Evolutionary conservation across 2,113 vertebrate genomes (phyloP).

Genomic region (Strix aluco): DNA sequence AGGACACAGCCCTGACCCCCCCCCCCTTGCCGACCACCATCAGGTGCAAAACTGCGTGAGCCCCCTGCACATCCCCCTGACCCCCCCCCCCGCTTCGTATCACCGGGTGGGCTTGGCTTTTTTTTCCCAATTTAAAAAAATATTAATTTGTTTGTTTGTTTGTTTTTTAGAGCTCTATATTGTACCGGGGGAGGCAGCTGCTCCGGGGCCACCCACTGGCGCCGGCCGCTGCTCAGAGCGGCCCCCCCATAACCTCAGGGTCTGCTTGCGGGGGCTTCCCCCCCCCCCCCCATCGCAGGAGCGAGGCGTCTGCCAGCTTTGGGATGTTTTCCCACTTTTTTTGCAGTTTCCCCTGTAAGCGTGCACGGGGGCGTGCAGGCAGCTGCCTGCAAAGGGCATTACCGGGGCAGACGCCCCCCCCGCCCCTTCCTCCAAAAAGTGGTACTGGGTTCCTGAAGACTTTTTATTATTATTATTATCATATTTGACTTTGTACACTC

Average conservation of each 20-base stretch:
- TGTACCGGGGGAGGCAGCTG: not conserved
- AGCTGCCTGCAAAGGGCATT: not conserved
- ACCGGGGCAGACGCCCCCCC: not conserved
- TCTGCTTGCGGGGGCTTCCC: not conserved
- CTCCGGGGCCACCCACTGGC: not conserved
- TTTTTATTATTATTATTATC: constrained; percentile 74
- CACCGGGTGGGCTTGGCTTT: no score
- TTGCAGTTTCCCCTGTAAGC: not conserved
- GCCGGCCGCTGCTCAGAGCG: not conserved
- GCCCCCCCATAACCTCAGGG: constrained; percentile 17
- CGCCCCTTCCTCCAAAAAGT: constrained; percentile 75
- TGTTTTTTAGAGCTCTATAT: not conserved
- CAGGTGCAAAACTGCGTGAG: no score
- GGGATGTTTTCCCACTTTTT: not conserved
- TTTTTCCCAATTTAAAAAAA: not conserved
- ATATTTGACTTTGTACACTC: constrained; percentile 85
- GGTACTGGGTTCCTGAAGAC: constrained; percentile 73
- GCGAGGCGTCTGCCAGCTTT: not conserved
- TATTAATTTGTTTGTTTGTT: not conserved
- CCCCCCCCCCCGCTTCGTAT: not conserved
- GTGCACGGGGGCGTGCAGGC: not conserved
- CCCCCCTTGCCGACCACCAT: no score
- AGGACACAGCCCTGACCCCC: not conserved
- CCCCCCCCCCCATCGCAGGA: no score
- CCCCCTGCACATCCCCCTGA: not conserved